phyloP scores from a whole-genome alignment of 2,888 invertebrate species.

The Dinocampus coccinellae region DNA sequence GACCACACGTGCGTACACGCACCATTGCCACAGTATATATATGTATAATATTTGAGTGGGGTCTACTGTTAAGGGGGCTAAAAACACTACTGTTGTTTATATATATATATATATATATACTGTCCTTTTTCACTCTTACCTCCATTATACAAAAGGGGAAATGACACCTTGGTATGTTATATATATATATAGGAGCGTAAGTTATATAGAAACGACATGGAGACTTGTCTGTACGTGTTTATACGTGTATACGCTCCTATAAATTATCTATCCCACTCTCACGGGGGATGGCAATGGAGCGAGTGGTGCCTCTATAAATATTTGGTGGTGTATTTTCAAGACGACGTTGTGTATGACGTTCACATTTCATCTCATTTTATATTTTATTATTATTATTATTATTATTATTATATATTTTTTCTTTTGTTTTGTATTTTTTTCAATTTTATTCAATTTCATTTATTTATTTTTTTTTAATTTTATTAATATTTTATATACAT shows the following conservation, averaged over 20 bases:
- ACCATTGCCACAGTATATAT: background rate
- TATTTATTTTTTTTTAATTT: too few relatives aligned
- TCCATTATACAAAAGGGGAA: slow-evolving; percentile 3
- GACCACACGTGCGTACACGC: slow-evolving; percentile 2
- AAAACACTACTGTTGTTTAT: background rate
- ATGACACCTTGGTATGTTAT: slow-evolving; percentile 1
- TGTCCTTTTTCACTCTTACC: background rate
- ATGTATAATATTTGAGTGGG: background rate
- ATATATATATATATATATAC: too few relatives aligned
- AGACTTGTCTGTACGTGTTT: too few relatives aligned
- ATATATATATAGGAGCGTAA: too few relatives aligned
- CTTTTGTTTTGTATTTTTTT: too few relatives aligned
- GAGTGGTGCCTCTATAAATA: slow-evolving; percentile 35
- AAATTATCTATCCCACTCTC: slow-evolving; percentile 21
- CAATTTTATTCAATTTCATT: too few relatives aligned
- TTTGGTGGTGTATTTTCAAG: slow-evolving; percentile 31
- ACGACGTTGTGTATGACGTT: too few relatives aligned
- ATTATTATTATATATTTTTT: too few relatives aligned
- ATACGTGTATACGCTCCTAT: slow-evolving; percentile 23
- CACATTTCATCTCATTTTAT: too few relatives aligned
- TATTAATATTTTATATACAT: too few relatives aligned
- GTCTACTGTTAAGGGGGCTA: background rate
- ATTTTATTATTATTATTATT: too few relatives aligned
- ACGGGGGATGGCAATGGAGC: background rate
- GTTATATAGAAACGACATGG: background rate